phyloP scores from a whole-genome alignment of 2,113 vertebrate genomes.

The Cettia cetti region DNA sequence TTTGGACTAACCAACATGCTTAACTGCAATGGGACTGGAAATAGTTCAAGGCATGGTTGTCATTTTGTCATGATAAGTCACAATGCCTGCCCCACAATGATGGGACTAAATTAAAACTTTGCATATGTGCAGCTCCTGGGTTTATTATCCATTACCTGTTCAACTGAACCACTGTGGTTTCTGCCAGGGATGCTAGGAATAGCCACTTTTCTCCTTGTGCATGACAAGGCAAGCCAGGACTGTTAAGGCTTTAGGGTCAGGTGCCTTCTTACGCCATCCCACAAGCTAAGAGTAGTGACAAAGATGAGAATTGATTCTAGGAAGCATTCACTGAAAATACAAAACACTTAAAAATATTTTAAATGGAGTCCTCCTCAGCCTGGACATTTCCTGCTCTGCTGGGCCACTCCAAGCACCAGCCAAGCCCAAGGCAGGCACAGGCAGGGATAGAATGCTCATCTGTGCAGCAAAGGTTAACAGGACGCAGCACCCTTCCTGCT shows the following conservation, averaged over 20 bases:
- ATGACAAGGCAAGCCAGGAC: neutral
- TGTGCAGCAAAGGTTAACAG: neutral
- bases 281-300: neutral
- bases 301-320: neutral
- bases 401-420: neutral
- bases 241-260: neutral
- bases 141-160: neutral
- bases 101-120: neutral
- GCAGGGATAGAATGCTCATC: neutral
- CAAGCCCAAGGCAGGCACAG: rapidly evolving
- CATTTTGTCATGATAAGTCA: neutral
- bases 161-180: neutral
- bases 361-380: neutral
- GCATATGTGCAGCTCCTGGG: neutral
- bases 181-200: neutral
- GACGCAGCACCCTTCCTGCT: neutral
- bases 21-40: neutral
- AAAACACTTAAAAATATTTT: neutral
- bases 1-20: neutral
- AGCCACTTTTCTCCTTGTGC: neutral
- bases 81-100: neutral
- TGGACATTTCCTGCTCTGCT: neutral
- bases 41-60: neutral
- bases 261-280: neutral
- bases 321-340: neutral